These are phyloP conservation scores for Atlantisia rogersi DNA, from an alignment of 2,113 vertebrate species.

Conservation along the genomic window DNA sequence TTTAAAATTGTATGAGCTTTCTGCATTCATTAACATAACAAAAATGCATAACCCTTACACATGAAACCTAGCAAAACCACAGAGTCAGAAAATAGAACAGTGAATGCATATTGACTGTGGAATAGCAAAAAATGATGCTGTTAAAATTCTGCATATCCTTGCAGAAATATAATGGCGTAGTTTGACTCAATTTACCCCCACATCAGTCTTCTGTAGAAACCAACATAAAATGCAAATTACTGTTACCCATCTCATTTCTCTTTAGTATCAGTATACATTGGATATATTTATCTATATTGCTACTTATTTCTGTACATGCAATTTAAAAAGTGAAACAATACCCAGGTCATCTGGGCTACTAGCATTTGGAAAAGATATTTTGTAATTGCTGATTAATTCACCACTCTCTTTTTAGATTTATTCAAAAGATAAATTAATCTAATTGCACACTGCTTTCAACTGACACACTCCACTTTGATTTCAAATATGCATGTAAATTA, in stretches of 20 bases:
- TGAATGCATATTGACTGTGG: not conserved
- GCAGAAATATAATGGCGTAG: slow-evolving; percentile 29
- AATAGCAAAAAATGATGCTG: slow-evolving; percentile 23
- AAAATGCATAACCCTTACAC: slow-evolving; percentile 24
- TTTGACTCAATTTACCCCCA: not conserved
- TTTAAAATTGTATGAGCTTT: slow-evolving; percentile 38
- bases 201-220: not conserved
- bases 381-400: not conserved
- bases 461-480: not conserved
- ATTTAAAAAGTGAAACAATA: not conserved
- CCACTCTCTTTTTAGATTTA: not conserved
- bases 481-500: not conserved
- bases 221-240: slow-evolving; percentile 4
- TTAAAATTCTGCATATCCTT: slow-evolving; percentile 43
- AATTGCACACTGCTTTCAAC: not conserved
- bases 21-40: slow-evolving; percentile 22
- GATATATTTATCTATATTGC: not conserved
- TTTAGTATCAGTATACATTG: not conserved
- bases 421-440: not conserved
- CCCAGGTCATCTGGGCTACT: not conserved
- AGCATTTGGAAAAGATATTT: not conserved
- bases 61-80: slow-evolving; percentile 25
- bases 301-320: not conserved
- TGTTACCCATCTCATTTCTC: not conserved
- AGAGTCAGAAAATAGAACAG: not conserved